Conservation (phyloP, 2,113 vertebrate genomes). For the Ramphastos sulfuratus region DNA sequence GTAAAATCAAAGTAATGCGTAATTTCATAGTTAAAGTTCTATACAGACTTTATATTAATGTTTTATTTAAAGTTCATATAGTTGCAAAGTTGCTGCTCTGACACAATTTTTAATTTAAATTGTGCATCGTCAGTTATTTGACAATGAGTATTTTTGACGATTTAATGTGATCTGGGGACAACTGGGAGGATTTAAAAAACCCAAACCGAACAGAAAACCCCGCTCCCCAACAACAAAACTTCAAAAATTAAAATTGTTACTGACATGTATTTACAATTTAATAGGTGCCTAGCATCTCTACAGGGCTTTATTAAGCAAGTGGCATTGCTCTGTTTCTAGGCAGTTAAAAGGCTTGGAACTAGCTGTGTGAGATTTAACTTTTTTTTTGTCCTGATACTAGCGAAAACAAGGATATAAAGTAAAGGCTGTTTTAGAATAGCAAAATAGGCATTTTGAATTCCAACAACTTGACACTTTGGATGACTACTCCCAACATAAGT, state of each 20-base stretch:
- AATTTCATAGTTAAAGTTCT: conserved; percentile 1
- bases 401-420: not conserved
- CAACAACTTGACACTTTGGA: not conserved
- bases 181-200: not conserved
- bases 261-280: not conserved
- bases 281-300: not conserved
- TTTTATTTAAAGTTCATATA: not conserved
- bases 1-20: not conserved
- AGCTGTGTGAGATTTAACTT: not conserved
- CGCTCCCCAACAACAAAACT: not conserved
- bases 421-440: not conserved
- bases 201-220: not conserved
- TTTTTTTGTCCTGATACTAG: not conserved
- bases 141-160: not conserved
- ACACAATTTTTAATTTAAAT: not conserved
- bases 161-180: not conserved
- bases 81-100: not conserved
- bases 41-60: not conserved
- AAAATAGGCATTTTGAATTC: not conserved
- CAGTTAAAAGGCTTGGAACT: not conserved
- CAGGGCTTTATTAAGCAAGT: not conserved
- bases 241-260: not conserved
- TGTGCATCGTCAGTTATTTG: not conserved
- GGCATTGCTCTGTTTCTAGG: not conserved
- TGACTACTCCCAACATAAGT: not conserved